Base-by-base conservation (phyloP, 2,113 vertebrate genomes). In the Bungarus multicinctus region DNA sequence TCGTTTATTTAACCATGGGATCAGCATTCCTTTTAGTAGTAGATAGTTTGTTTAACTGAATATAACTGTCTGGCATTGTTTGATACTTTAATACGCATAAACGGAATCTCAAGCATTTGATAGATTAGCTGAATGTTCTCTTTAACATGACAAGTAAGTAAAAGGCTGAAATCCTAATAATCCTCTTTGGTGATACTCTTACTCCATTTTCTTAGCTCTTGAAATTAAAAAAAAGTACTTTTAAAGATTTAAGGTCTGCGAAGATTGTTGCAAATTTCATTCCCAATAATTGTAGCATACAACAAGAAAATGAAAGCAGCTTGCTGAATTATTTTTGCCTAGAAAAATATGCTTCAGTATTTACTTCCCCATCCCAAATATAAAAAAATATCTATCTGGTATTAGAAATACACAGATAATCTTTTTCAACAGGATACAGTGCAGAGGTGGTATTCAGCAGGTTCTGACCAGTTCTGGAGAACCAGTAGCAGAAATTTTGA, bases 211-310 rank as follows among this genome's bases (percentile, higher is more conserved):
- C 93, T 94, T 95, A 54, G 89, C 94, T 95, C 74, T 92, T 58
- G 86, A 96, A 96, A 96, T 64, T 52, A 92, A 88, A 89, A 81
- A 93, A 96, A 93, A 20, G 6, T 87, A 60, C 91, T 93, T 95
- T 93, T 96, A 91, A 93, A 87, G 34, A 87, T 0, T 39, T 50
- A 1, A 94, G 53, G 22, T 23, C 53, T 85, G 30, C 93, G 90
- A 94, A 91, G 93, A 54, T 91, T 89, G 45, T 39, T 9, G 5
- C 55, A 58, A 88, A 43, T 95, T 34, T 95, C 93, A 90, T 55
- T 74, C 12, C 50, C 43, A 91, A 0, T 90, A 92, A 95, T 92
- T 86, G 89, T 91, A 89, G 91, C 86, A 39, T 10, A 20, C n/a
- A 39, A 60, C 34, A 90, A 91, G 57, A 85, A 69, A 93, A 54